Percentiles rank a stretch among this genome's conserved stretches.
These are phyloP conservation scores for Stichodactyla mertensii DNA, from an alignment of 64 coral and sea anemone genomes.

Conservation along the genomic window DNA sequence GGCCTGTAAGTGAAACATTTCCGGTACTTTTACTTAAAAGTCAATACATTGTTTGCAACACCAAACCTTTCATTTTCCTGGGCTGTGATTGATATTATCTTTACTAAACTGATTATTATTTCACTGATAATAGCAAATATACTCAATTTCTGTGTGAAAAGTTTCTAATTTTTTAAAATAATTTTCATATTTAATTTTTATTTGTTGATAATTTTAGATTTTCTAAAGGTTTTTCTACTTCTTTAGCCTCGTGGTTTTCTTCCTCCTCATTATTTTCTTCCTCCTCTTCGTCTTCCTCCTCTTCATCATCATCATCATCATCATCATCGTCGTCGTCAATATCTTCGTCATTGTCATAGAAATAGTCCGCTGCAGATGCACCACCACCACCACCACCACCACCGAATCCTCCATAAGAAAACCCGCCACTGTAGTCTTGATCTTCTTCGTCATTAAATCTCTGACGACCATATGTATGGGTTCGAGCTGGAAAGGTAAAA, in stretches of 20 bases:
- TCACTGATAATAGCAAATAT: no score
- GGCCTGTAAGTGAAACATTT: no score
- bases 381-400: constrained; percentile 30
- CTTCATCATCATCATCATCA: constrained; percentile 35
- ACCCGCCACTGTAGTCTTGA: constrained; percentile 28
- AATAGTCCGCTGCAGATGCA: not conserved
- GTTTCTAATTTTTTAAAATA: no score
- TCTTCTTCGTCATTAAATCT: constrained; percentile 33
- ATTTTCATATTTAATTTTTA: not conserved
- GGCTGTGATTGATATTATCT: no score
- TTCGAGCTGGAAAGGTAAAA: constrained; percentile 33
- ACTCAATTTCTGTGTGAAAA: no score
- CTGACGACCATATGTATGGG: constrained; percentile 27
- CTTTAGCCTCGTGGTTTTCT: not conserved
- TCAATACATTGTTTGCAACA: no score
- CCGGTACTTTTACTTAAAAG: no score
- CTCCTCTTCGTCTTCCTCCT: constrained; percentile 32
- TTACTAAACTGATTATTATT: no score
- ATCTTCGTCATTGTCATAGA: constrained; percentile 18
- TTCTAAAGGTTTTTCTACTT: not conserved
- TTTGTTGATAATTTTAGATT: not conserved
- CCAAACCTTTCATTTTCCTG: no score
- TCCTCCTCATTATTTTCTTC: constrained; percentile 33
- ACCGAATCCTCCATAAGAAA: constrained; percentile 17
- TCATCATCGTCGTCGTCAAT: constrained; percentile 23